Evolutionary conservation across 2,113 vertebrate species (phyloP).

Genomic region (Microtus richardsoni): DNA sequence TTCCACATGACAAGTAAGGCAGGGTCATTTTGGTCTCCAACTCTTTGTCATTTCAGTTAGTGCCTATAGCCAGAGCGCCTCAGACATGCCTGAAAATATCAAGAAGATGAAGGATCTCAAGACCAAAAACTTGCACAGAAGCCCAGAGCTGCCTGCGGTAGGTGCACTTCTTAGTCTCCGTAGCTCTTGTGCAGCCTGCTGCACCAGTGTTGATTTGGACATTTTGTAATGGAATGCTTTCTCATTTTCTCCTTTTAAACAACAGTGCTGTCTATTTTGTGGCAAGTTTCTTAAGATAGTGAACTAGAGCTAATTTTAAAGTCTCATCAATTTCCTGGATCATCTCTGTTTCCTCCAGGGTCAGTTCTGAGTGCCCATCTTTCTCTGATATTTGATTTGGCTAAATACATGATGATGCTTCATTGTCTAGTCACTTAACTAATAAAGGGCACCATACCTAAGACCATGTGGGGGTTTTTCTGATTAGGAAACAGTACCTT

Average conservation of each 20-base stretch:
- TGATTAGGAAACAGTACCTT: not conserved
- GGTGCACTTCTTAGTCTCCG: conserved; percentile 48
- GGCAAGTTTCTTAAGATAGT: conserved; percentile 3
- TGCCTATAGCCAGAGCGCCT: conserved; percentile 74
- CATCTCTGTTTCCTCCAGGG: conserved; percentile 1
- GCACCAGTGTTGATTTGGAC: not conserved
- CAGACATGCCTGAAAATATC: conserved; percentile 68
- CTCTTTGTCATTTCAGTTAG: conserved; percentile 80
- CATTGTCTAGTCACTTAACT: conserved; percentile 5
- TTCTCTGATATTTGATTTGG: not conserved
- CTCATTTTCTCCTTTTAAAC: conserved; percentile 1
- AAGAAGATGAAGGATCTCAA: conserved; percentile 75
- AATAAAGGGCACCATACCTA: not conserved
- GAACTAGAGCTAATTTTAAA: conserved; percentile 9
- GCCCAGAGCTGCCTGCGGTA: conserved; percentile 82
- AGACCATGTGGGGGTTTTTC: not conserved
- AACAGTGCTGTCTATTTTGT: conserved; percentile 21
- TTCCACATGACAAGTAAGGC: not conserved
- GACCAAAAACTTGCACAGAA: conserved; percentile 71
- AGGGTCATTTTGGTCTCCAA: conserved; percentile 61
- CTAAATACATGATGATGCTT: not conserved
- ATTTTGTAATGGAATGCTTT: conserved; percentile 8
- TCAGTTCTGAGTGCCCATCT: not conserved
- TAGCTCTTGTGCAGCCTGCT: not conserved
- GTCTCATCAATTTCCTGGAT: not conserved